Percentiles rank a stretch among this genome's conserved stretches.
phyloP scores from a whole-genome alignment of 2,888 invertebrate genomes.

The Iselma pallidipennis region DNA sequence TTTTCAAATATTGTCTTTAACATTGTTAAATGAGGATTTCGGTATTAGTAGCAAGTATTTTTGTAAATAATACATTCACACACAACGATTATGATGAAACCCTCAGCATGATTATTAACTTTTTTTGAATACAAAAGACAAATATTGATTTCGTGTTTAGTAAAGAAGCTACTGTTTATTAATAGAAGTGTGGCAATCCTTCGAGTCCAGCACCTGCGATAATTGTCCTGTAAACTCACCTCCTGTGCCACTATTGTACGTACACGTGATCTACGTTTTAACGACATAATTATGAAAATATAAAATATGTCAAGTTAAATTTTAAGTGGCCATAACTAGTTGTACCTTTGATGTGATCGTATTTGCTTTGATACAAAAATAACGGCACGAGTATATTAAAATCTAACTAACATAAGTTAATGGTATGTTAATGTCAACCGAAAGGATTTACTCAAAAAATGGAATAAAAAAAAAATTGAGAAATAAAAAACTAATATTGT shows the following conservation, averaged over 20 bases:
- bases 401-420: neutral
- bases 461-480: too few species aligned
- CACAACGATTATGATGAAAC: too few species aligned
- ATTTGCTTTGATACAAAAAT: conserved; percentile 28
- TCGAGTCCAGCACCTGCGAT: too few species aligned
- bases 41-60: too few species aligned
- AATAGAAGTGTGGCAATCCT: neutral
- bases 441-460: neutral
- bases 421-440: conserved; percentile 10
- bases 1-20: neutral
- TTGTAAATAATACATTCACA: too few species aligned
- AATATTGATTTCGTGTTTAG: too few species aligned
- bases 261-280: conserved; percentile 12
- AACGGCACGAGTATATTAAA: conserved; percentile 2
- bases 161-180: too few species aligned
- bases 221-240: too few species aligned
- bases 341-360: neutral
- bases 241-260: neutral
- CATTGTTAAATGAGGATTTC: too few species aligned
- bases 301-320: conserved; percentile 19
- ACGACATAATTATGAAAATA: conserved; percentile 20
- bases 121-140: too few species aligned
- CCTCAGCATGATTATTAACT: too few species aligned
- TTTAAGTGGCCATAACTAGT: conserved; percentile 21
- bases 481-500: too few species aligned